A percentile compares a stretch with the other conserved stretches of the same genome.
These are phyloP conservation scores for Apodemus agrarius DNA, from an alignment of 2,797 vertebrate species.

Conservation along the genomic window DNA sequence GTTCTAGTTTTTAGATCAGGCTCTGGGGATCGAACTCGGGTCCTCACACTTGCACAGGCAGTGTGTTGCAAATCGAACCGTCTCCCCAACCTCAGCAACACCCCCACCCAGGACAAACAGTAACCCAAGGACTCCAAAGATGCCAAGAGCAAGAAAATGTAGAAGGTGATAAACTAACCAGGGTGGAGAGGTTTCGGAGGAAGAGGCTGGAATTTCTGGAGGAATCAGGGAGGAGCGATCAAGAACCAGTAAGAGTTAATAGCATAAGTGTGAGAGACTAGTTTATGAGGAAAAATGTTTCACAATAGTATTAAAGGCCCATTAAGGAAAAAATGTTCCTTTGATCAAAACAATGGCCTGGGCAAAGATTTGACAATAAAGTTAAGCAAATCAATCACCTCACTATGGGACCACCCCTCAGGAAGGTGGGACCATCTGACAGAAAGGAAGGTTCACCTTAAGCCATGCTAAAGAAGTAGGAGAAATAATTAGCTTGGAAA, in stretches of 20 bases:
- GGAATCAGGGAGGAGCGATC: neutral
- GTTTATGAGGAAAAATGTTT: neutral
- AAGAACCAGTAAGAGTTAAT: slow-evolving; percentile 20
- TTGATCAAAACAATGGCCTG: neutral
- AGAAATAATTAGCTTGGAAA: neutral
- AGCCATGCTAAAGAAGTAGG: neutral
- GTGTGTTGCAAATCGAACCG: too few relatives aligned
- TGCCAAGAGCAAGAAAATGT: neutral
- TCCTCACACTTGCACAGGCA: too few relatives aligned
- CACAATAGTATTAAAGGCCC: neutral
- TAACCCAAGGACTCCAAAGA: neutral
- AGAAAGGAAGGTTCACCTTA: neutral
- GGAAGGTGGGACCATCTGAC: neutral
- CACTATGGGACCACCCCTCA: neutral
- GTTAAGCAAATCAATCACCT: neutral
- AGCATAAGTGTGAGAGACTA: slow-evolving; percentile 1
- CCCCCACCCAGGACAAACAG: too few relatives aligned
- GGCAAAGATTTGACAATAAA: neutral
- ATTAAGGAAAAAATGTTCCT: neutral
- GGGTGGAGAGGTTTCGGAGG: neutral
- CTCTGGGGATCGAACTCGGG: too few relatives aligned
- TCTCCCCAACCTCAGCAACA: too few relatives aligned
- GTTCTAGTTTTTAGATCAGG: too few relatives aligned
- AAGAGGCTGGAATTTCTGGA: slow-evolving; percentile 7
- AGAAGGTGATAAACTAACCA: neutral